phyloP scores from a whole-genome alignment of 2,113 vertebrate species.

The Ranitomeya variabilis region DNA sequence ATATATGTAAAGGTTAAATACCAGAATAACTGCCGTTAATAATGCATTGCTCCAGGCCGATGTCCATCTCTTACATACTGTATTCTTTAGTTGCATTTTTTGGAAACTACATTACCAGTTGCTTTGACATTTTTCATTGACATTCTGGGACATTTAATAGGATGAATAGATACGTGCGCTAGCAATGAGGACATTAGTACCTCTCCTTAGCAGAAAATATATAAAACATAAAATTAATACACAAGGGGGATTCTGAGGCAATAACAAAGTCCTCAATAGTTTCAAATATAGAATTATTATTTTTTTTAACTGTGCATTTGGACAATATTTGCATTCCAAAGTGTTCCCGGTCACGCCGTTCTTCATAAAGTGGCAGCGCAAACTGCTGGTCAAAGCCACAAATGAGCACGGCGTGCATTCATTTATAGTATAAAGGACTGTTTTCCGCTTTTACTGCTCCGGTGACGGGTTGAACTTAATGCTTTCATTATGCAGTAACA shows the following conservation, averaged over 20 bases:
- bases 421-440: background rate
- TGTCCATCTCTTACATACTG: background rate
- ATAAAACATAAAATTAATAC: background rate
- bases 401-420: background rate
- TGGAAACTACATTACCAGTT: too few relatives aligned
- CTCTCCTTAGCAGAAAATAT: background rate
- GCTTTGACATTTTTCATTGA: too few relatives aligned
- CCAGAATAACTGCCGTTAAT: background rate
- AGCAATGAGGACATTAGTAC: background rate
- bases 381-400: background rate
- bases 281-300: background rate
- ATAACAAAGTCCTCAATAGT: background rate
- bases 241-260: background rate
- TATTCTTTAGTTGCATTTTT: background rate
- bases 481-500: background rate
- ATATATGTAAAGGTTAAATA: too few relatives aligned
- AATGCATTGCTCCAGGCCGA: background rate
- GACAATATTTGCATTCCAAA: conserved; percentile 9
- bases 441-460: background rate
- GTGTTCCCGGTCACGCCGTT: background rate
- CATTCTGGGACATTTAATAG: background rate
- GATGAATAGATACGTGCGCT: background rate
- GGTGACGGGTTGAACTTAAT: background rate
- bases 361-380: background rate
- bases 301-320: background rate